Percentiles rank a stretch among this genome's conserved stretches.
phyloP scores from a whole-genome alignment of 2,797 vertebrate species.

The Sebastes hubbsi region DNA sequence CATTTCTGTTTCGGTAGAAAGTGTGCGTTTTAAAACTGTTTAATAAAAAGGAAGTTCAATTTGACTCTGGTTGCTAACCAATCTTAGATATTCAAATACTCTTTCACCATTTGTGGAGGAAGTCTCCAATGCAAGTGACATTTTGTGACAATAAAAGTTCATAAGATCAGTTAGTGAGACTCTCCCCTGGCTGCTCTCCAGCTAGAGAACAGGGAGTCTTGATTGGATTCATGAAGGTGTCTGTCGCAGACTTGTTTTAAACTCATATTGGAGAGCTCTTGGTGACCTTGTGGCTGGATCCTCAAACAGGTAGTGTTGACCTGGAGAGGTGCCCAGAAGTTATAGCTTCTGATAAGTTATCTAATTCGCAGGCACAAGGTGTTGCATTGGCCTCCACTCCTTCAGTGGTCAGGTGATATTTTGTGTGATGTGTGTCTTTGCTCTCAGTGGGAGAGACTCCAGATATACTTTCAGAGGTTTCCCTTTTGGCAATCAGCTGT shows the following conservation, averaged over 20 bases:
- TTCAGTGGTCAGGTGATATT: not conserved
- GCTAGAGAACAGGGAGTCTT: not conserved
- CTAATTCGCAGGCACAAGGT: not conserved
- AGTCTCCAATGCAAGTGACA: not conserved
- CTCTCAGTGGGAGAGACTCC: not conserved
- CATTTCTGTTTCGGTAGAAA: not conserved
- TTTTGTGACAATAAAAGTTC: not conserved
- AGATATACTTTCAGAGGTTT: not conserved
- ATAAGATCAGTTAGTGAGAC: not conserved
- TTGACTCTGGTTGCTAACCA: not conserved
- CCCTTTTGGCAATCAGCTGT: not conserved
- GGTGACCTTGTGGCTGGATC: not conserved
- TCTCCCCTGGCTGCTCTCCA: not conserved
- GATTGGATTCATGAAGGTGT: not conserved
- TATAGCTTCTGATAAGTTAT: conserved; percentile 20
- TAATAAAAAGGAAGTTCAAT: not conserved
- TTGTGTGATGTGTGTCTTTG: not conserved
- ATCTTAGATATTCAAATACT: not conserved
- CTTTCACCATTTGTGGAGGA: not conserved
- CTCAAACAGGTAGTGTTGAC: not conserved
- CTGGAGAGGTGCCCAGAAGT: not conserved
- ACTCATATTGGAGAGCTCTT: not conserved
- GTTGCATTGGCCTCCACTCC: not conserved
- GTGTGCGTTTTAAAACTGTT: not conserved
- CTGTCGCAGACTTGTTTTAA: not conserved